Evolutionary conservation across 2,888 invertebrate species (phyloP), one percentile per base, ranked within the genome.

Genomic region (Deilephila elpenor): DNA sequence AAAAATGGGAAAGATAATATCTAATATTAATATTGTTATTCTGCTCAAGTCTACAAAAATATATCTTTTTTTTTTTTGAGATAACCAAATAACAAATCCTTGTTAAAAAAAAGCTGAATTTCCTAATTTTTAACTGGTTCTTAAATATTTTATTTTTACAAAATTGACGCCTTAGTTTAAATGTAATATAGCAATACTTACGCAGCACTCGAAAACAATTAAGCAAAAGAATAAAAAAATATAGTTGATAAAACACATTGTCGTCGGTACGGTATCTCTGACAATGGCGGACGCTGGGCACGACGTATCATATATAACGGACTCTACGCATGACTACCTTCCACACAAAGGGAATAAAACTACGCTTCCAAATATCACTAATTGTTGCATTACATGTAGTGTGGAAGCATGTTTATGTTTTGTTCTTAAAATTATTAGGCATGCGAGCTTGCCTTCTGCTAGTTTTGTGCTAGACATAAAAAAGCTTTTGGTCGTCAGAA

Each of bases 201-300:
- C 92, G 79, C 83, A 80, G 75, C 84, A 81, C 71, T 87, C 80
- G 32, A 84, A 76, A 64, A 87, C 74, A 29, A 90, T 74, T 73
- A 86, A 80, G 74, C 86, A 84, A 61, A 88, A 77, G 59, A 89
- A 76, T 32, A 89, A 78, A 74, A 86, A 76, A 74, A 80, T 83
- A 74, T 81, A 83, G 74, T 82, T 84, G 71, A 82, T 72, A 74
- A 83, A 81, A 75, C 85, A 84, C 91, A 91, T 92, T 78, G 80
- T 87, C 80, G 80, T 82, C 73, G 77, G 76, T 74, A 75, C 77
- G 73, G 75, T 72, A 25, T 72, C 73, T 67, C 76, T 78, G 59
- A 82, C 83, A 87, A 86, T 91, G 86, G 74, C 73, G 75, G 67
- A 34, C 67, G 51, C 61, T 74, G 75, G 70, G 60, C 76, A 78